Conservation (phyloP, 2,888 invertebrate species). For the Aspidiotus rigidus region DNA sequence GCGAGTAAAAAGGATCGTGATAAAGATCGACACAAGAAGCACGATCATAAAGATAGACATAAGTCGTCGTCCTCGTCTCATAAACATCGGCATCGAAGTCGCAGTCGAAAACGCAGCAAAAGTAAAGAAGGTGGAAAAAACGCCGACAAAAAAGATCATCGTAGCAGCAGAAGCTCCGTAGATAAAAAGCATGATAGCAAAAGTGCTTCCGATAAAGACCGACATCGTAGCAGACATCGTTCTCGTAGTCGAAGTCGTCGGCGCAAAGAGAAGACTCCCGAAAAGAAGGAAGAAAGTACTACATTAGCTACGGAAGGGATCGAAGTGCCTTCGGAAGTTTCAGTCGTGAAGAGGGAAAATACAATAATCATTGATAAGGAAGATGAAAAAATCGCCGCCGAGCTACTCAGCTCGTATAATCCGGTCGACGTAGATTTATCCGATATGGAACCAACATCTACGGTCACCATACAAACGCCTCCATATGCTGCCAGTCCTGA, state of each 20-base stretch:
- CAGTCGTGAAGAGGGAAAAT: neutral
- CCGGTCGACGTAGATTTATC: conserved; percentile 37
- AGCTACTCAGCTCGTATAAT: conserved; percentile 22
- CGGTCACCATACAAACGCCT: conserved; percentile 54
- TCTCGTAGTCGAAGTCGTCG: conserved; percentile 10
- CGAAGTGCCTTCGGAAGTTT: neutral
- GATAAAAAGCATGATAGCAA: conserved; percentile 5
- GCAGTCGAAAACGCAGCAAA: neutral
- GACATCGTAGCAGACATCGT: neutral
- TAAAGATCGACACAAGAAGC: conserved; percentile 34
- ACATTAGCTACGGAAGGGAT: neutral
- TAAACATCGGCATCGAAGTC: conserved; percentile 31
- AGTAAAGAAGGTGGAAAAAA: neutral
- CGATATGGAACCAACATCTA: conserved; percentile 72
- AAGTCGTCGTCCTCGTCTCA: conserved; percentile 15
- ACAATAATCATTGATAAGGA: neutral
- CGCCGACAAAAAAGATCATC: neutral
- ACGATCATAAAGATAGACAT: conserved; percentile 9
- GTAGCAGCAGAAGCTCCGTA: neutral
- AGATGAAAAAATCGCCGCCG: conserved; percentile 17
- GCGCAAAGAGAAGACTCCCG: neutral
- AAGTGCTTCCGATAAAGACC: neutral
- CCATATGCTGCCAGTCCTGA: conserved; percentile 36
- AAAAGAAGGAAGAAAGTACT: neutral
- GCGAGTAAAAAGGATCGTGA: conserved; percentile 35